These are phyloP conservation scores for Drosophila yooni DNA, from an alignment of 2,888 invertebrate species.

Conservation along the genomic window DNA sequence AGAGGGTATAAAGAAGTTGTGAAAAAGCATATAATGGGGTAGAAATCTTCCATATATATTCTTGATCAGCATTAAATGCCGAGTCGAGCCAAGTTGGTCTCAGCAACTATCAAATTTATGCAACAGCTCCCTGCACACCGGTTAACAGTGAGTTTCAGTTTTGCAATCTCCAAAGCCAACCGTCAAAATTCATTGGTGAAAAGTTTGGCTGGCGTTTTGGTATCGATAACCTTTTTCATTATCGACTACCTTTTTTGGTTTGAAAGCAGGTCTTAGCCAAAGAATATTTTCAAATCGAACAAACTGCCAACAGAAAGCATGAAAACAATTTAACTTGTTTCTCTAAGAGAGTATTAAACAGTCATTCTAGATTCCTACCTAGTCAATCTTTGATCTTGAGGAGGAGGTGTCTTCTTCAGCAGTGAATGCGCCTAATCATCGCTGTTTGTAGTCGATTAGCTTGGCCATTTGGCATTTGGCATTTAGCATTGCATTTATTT, in stretches of 20 bases:
- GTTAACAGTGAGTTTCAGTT: too few species aligned
- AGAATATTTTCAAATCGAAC: not conserved
- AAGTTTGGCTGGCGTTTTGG: too few species aligned
- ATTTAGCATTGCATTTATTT: constrained; percentile 9
- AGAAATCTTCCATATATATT: not conserved
- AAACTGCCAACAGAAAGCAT: not conserved
- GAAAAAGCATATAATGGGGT: not conserved
- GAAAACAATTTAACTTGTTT: not conserved
- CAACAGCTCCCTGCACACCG: too few species aligned
- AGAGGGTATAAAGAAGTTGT: not conserved
- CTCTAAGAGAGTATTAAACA: not conserved
- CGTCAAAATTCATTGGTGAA: too few species aligned
- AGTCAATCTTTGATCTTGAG: not conserved
- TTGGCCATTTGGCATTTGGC: not conserved
- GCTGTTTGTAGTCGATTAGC: constrained; percentile 39
- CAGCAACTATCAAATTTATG: too few species aligned
- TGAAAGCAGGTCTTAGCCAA: not conserved
- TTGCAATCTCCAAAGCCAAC: too few species aligned
- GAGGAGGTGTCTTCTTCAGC: not conserved
- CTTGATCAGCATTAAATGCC: not conserved
- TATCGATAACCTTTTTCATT: not conserved
- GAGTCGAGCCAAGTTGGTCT: not conserved
- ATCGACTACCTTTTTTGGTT: not conserved
- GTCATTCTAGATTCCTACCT: not conserved
- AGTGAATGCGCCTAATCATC: constrained; percentile 36